Conservation (phyloP, 2,113 vertebrate genomes). For the Toxostoma redivivum region DNA sequence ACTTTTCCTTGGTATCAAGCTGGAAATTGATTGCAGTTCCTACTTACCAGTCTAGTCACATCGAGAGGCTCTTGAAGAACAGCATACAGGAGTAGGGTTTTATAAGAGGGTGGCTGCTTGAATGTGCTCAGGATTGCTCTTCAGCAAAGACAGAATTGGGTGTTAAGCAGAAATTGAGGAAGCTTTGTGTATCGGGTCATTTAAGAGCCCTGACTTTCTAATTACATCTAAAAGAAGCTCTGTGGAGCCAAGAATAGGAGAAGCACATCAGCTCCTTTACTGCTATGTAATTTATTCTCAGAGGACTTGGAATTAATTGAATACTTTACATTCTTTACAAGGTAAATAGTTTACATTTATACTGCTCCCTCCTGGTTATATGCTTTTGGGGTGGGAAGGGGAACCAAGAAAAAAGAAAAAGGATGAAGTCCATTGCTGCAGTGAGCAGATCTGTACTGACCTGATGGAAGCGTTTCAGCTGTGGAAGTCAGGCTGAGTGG, state of each 20-base stretch:
- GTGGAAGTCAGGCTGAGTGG: neutral
- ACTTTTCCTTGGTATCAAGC: constrained; percentile 35
- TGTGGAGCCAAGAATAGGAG: neutral
- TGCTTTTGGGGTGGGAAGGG: neutral
- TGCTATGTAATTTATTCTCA: neutral
- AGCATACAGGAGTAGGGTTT: neutral
- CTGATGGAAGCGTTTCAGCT: neutral
- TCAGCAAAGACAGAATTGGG: neutral
- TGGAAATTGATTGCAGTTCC: constrained; percentile 57
- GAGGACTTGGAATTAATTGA: neutral
- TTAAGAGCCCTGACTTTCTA: neutral
- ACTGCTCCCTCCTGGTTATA: neutral
- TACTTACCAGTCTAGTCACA: constrained; percentile 59
- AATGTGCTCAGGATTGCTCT: constrained; percentile 16
- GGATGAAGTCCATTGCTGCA: neutral
- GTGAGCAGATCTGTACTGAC: neutral
- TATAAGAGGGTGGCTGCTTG: neutral
- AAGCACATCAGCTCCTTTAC: neutral
- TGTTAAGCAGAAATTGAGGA: neutral
- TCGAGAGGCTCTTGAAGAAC: constrained; percentile 23
- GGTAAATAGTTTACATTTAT: constrained; percentile 5
- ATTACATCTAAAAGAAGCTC: neutral
- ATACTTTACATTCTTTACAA: neutral
- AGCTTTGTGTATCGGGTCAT: neutral
- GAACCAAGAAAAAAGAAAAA: neutral